phyloP scores from a whole-genome alignment of 2,888 invertebrate genomes.

The Diarsia brunnea region DNA sequence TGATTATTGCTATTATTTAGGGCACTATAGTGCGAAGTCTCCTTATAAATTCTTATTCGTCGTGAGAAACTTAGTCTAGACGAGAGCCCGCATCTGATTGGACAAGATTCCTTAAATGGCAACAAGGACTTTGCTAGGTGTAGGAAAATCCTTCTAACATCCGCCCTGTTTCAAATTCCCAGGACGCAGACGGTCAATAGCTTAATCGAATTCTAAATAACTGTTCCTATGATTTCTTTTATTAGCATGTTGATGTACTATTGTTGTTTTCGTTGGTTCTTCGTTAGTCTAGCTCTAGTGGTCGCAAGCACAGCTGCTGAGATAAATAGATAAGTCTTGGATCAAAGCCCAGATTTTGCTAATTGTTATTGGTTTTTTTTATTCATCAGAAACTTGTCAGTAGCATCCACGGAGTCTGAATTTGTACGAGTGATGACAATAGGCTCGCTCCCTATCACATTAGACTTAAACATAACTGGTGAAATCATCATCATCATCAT shows the following conservation, averaged over 20 bases:
- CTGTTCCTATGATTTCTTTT: not conserved
- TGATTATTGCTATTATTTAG: slow-evolving; percentile 34
- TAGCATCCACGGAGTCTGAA: no score
- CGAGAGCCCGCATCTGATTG: not conserved
- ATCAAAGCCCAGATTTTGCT: not conserved
- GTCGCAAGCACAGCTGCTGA: not conserved
- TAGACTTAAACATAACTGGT: not conserved
- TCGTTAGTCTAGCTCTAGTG: not conserved
- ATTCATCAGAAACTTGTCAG: not conserved
- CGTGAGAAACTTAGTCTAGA: slow-evolving; percentile 12
- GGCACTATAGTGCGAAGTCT: not conserved
- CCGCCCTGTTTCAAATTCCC: slow-evolving; percentile 1
- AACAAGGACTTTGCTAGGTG: not conserved
- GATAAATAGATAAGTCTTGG: not conserved
- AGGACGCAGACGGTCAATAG: not conserved
- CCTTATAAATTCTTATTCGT: not conserved
- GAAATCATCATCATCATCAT: no score
- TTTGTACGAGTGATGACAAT: not conserved
- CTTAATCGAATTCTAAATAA: not conserved
- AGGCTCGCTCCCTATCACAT: not conserved
- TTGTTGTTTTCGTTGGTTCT: not conserved
- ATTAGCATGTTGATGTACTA: not conserved
- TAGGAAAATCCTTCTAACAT: slow-evolving; percentile 15
- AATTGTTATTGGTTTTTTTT: not conserved
- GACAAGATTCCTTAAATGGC: slow-evolving; percentile 16